A percentile compares a stretch with the other conserved stretches of the same genome.
Conservation (phyloP, 1,140 invertebrate species). For the Drosophila baimaii region DNA sequence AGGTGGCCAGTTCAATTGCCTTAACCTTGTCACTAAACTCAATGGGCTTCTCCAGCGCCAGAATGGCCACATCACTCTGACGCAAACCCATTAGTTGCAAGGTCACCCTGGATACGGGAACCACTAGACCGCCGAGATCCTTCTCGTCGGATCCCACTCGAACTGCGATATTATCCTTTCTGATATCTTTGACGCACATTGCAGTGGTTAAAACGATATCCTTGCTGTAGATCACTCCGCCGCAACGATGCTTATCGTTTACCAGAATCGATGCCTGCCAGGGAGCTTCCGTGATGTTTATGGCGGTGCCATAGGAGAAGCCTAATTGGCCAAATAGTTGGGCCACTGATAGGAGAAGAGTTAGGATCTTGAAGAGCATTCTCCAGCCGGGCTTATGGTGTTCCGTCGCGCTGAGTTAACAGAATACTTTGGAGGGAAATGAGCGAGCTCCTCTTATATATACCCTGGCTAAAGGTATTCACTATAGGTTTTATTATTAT, state of each 20-base stretch:
- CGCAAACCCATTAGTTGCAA: background rate
- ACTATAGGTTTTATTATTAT: background rate
- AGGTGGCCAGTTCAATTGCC: background rate
- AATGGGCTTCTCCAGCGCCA: conserved; percentile 1
- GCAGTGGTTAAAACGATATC: conserved; percentile 20
- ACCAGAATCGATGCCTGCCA: conserved; percentile 17
- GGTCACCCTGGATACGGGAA: background rate
- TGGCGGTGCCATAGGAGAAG: background rate
- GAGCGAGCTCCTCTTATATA: background rate
- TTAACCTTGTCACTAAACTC: background rate
- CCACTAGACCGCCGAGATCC: conserved; percentile 5
- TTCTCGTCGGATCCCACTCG: conserved; percentile 5
- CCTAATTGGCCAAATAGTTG: background rate
- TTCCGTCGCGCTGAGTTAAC: background rate
- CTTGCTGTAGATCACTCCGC: conserved; percentile 5
- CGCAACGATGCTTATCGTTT: conserved; percentile 8
- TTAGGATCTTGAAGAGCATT: conserved; percentile 4
- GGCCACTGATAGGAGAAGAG: background rate
- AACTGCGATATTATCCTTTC: background rate
- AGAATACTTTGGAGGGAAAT: background rate
- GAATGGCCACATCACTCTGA: conserved; percentile 25
- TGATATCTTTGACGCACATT: background rate
- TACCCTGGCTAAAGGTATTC: fast-evolving
- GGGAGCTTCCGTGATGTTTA: conserved; percentile 5
- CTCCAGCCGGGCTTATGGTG: background rate